Evolutionary conservation across 1,140 invertebrate genomes (phyloP), one percentile per base, ranked within the genome.

Genomic region (Vollenhovia emeryi): DNA sequence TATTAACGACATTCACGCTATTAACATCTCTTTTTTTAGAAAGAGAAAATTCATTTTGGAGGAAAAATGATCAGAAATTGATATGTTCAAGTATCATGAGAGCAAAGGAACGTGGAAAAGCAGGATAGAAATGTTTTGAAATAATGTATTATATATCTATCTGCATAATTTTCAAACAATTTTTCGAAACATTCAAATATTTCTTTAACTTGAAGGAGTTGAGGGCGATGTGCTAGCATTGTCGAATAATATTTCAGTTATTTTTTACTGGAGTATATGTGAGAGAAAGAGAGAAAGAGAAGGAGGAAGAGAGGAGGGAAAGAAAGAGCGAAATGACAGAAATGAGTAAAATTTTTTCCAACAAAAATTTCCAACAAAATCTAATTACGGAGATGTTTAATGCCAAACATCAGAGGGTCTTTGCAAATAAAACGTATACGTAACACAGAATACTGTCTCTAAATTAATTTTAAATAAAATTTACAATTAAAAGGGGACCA

Each of bases 391-490:
- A 74, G 0, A 57, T 36, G 40, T 75, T 59, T 57, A 59, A 75
- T 57, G 40, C 30, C 18, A 36, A 74, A 59, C 24, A 40, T 74
- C 40, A 40, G 21, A 74, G 24, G 3, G 18, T 36, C 21, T 24
- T 55, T 52, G n/a, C n/a, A 0, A 55, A 0, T 21, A 73, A 74
- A 74, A 7, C 4, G 2, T 55, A n/a, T 48, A 57, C 2, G 4
- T 59, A 59, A 60, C 1, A 62, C 3, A 76, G 3, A 48, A 0
- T 11, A 21, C 11, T 33, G 24, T 33, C 6, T 43, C 18, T 27
- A 9, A 62, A 76, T 36, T 13, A 15, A 76, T 13, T 64, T 64
- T 9, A 45, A 76, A 45, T 45, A 76, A 62, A 62, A 62, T 62
- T 45, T 45, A 48, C 13, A 8, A 36, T 57, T 55, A 64, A 33